These are phyloP conservation scores for Poeciliopsis turrubarensis DNA, from an alignment of 2,113 vertebrate species.

Conservation along the genomic window DNA sequence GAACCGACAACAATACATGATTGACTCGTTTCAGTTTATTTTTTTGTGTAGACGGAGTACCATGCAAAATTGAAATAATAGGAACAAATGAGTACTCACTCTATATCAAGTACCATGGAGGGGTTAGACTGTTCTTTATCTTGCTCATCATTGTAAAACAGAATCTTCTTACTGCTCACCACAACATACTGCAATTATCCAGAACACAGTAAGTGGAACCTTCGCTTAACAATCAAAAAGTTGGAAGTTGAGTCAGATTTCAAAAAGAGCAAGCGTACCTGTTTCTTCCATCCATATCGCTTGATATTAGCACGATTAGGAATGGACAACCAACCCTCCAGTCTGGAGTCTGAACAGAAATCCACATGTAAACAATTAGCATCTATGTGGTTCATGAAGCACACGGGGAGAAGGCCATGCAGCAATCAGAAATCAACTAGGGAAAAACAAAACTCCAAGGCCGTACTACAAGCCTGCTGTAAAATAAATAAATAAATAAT, in stretches of 20 bases:
- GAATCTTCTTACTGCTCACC: constrained; percentile 98
- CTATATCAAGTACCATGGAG: constrained; percentile 98
- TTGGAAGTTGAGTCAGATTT: constrained; percentile 1
- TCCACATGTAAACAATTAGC: background rate
- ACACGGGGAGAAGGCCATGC: constrained; percentile 66
- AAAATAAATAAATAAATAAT: constrained; percentile 5
- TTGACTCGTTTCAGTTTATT: background rate
- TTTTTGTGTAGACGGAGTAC: background rate
- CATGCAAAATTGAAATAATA: background rate
- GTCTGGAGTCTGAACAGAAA: constrained; percentile 88
- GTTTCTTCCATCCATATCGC: constrained; percentile 97
- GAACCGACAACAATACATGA: background rate
- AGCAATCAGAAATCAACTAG: constrained; percentile 59
- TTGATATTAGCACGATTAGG: constrained; percentile 97
- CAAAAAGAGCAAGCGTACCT: constrained; percentile 80
- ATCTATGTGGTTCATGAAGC: background rate
- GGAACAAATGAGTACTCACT: constrained; percentile 84
- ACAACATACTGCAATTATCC: constrained; percentile 90
- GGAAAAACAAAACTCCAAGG: constrained; percentile 22
- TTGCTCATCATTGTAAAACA: constrained; percentile 98
- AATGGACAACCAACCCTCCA: constrained; percentile 98
- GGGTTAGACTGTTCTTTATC: constrained; percentile 98
- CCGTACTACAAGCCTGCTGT: constrained; percentile 12
- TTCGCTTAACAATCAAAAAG: background rate
- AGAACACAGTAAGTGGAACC: constrained; percentile 31